Percentiles rank a stretch among this genome's conserved stretches.
These are phyloP conservation scores for Epizoanthus fatuus DNA, from an alignment of 92 coral and sea anemone genomes.

Conservation along the genomic window DNA sequence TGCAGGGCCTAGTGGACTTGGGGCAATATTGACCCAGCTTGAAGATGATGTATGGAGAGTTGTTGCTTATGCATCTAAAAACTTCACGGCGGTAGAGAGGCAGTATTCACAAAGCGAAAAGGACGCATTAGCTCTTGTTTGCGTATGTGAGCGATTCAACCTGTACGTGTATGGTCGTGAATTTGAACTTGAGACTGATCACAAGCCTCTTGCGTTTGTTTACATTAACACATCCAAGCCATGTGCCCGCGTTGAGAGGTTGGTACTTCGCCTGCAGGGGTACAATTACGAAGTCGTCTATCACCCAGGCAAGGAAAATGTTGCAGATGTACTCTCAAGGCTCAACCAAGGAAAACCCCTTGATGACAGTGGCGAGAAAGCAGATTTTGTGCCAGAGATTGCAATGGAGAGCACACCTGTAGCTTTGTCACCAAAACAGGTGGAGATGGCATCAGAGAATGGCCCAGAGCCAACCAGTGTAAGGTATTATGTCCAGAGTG, in stretches of 20 bases:
- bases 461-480: no score
- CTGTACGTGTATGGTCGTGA: slow-evolving; percentile 57
- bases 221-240: slow-evolving; percentile 39
- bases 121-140: slow-evolving; percentile 61
- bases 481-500: no score
- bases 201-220: slow-evolving; percentile 56
- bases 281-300: slow-evolving; percentile 22
- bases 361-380: slow-evolving; percentile 21
- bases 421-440: slow-evolving; percentile 41
- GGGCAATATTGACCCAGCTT: slow-evolving; percentile 52
- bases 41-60: slow-evolving; percentile 56
- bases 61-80: slow-evolving; percentile 54
- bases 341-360: slow-evolving; percentile 35
- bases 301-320: slow-evolving; percentile 39
- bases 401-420: slow-evolving; percentile 41
- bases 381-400: slow-evolving; percentile 29
- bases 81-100: slow-evolving; percentile 53
- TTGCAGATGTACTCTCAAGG: slow-evolving; percentile 39
- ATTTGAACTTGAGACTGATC: slow-evolving; percentile 67
- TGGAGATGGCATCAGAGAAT: slow-evolving; percentile 20
- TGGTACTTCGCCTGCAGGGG: slow-evolving; percentile 45
- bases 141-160: slow-evolving; percentile 56
- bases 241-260: slow-evolving; percentile 10
- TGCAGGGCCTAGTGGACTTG: slow-evolving; percentile 60
- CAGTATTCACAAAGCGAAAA: slow-evolving; percentile 55